Evolutionary conservation across 2,888 invertebrate species (phyloP), one percentile per base, ranked within the genome.

Genomic region (Unio delphinus): DNA sequence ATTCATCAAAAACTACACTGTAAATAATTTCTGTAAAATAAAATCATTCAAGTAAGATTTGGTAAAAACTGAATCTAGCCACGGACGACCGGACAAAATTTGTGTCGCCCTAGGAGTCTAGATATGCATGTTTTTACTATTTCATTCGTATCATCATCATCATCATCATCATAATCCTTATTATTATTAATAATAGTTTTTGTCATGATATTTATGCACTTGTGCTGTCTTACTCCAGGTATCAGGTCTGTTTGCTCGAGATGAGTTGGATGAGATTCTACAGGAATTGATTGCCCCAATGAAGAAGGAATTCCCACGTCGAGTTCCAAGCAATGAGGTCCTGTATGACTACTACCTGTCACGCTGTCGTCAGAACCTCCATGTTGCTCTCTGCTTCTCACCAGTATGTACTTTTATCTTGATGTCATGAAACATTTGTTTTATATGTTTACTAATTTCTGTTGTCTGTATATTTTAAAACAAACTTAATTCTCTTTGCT

Each of bases 311-410:
- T 96, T 96, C 90, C 97, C 97, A 63, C 95, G 96, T 85, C 92
- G 95, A 83, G 94, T 95, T 15, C 90, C 96, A 11, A 97, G 95
- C 70, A 95, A 95, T 82, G 98, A 98, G 91, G 92, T 95, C 75
- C 95, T 98, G 4, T 96, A 97, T 94, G 97, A 98, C 82, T 97
- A 94, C 89, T 98, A 98, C 90, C 92, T 98, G 85, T 94, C 95
- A 76, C 93, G 97, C 83, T 96, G 96, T 3, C 95, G 96, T 85
- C 95, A 95, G 87, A 96, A 98, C 91, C 92, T 98, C 34, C 98
- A 98, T 87, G 96, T 98, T 0, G 96, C 95, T 0, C 94, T 98
- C 83, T 98, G 98, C 88, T 98, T 98, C 90, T 98, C 98, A 17
- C 98, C 98, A 0, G 98, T 95, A 72, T 83, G 89, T 79, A n/a